These are phyloP conservation scores for Marasmarcha lunaedactyla DNA, from an alignment of 2,888 invertebrate genomes.

Conservation along the genomic window DNA sequence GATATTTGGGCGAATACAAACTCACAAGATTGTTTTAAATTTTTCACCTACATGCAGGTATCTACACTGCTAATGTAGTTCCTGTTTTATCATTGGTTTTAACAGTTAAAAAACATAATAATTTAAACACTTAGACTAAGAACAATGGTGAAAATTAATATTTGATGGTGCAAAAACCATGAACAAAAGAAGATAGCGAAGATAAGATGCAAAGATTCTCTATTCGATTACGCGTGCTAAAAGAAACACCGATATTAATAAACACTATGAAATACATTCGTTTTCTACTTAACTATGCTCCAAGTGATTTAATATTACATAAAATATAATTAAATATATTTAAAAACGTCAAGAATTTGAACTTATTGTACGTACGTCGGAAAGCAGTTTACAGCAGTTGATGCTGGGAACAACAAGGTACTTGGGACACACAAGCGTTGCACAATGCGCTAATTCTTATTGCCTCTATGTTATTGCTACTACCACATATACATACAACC, in stretches of 20 bases:
- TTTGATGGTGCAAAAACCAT: no score
- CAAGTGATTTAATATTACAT: constrained; percentile 32
- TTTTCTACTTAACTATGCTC: constrained; percentile 3
- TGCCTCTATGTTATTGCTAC: constrained; percentile 68
- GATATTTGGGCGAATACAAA: no score
- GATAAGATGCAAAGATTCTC: background rate
- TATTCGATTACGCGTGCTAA: background rate
- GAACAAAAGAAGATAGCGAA: background rate
- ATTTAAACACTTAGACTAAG: no score
- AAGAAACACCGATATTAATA: constrained; percentile 1
- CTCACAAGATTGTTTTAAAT: no score
- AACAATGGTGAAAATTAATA: no score
- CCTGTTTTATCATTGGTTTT: no score
- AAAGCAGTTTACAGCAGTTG: constrained; percentile 59
- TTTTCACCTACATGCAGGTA: no score
- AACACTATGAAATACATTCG: background rate
- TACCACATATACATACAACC: constrained; percentile 59
- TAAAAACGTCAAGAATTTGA: constrained; percentile 57
- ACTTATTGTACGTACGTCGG: constrained; percentile 49
- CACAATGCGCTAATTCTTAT: constrained; percentile 61
- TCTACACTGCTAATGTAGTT: no score
- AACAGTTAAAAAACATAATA: no score
- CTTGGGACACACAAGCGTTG: constrained; percentile 51
- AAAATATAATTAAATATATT: constrained; percentile 45
- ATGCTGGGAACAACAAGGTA: no score